Base-by-base conservation (phyloP, 2,113 vertebrate species). In the Psilopogon haemacephalus region DNA sequence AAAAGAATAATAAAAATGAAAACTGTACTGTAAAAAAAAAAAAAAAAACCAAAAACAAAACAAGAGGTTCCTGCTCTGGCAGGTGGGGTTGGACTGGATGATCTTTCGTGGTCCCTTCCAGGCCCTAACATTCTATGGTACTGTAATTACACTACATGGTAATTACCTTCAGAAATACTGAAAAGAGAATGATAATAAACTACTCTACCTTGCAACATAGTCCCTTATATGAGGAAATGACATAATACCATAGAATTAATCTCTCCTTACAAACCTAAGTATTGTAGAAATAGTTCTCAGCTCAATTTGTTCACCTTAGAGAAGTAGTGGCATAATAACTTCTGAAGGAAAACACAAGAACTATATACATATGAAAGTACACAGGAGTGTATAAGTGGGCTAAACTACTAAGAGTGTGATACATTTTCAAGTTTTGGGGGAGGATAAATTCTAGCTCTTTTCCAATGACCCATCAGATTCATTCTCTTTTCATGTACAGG, bases 161-260 rank as follows among this genome's bases (percentile, higher is more conserved):
- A 84, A 54, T 94, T n/a, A n/a, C n/a, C n/a, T n/a, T 89, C 93
- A 89, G 68, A 68, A 93, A 75, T 50, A 50, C 71, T 83, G 12
- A 95, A 95, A 86, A 69, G 68, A 63, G 63, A 79, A 76, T 67
- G 74, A 7, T 88, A 89, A 94, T 95, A 91, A 88, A 79, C 87
- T 85, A 33, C 67, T 72, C 93, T 50, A 20, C 76, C 84, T 88
- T 77, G 78, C 88, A 91, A 76, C 82, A 76, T 6, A 82, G 91
- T 33, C 63, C 55, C 71, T 95, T 91, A 94, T 89, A 95, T 95
- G 82, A 93, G 95, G 91, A 93, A 95, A 93, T 79, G 37, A 87
- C 93, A 94, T 79, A 92, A 93, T 79, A 23, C 67, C 75, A 94
- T 94, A 50, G 44, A 82, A 79, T 50, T 32, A 40, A 59, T 73